phyloP scores from a whole-genome alignment of 2,888 invertebrate species.

The Machimus atricapillus region DNA sequence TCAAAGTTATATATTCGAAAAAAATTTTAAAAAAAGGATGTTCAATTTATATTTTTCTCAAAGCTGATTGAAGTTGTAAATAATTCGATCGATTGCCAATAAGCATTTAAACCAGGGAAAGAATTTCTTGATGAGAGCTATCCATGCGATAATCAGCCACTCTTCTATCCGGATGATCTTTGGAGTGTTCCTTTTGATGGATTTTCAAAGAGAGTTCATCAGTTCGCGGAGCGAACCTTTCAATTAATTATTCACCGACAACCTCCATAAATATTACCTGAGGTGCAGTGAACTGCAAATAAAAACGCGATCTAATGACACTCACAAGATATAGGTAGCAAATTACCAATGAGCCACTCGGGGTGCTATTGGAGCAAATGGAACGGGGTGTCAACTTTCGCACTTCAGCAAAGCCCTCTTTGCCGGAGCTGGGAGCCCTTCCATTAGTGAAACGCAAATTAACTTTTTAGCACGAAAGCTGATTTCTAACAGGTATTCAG shows the following conservation, averaged over 20 bases:
- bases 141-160: not conserved
- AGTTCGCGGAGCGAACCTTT: not conserved
- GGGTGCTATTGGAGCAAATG: constrained; percentile 5
- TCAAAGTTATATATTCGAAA: no score
- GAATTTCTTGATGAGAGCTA: not conserved
- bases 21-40: no score
- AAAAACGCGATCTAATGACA: not conserved
- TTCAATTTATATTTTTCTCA: no score
- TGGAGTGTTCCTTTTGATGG: not conserved
- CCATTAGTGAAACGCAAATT: constrained; percentile 26
- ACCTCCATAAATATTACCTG: not conserved
- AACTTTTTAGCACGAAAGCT: constrained; percentile 17
- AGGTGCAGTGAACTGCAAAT: not conserved
- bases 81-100: not conserved
- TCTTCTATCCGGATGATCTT: not conserved
- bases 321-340: not conserved
- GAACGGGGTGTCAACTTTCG: constrained; percentile 26
- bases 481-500: constrained; percentile 34
- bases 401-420: constrained; percentile 16
- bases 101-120: not conserved
- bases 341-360: not conserved
- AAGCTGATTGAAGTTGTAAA: not conserved
- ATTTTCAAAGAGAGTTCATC: not conserved
- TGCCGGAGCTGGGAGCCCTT: not conserved
- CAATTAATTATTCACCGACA: not conserved